Evolutionary conservation across 2,888 invertebrate genomes (phyloP), one percentile per base, ranked within the genome.

Genomic region (Seladonia tumulorum): DNA sequence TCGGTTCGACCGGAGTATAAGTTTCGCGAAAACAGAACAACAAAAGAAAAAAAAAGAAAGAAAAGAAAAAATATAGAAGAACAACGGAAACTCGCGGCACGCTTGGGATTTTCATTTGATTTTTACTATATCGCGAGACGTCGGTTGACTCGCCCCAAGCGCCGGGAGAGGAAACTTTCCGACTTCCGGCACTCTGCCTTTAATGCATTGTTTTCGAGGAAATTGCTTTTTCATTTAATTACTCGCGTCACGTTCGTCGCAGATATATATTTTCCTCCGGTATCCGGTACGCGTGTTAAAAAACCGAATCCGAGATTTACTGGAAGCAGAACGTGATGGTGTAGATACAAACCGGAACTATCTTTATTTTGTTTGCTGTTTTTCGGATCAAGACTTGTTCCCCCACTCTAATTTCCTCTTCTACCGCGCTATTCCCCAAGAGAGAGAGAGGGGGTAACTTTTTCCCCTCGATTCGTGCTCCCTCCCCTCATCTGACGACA

Each of bases 1-100:
- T 72, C 71, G 42, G 79, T 60, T 80, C 71, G 70, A 68, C 53
- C 18, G 22, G 81, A 57, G 66, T 72, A 29, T 75, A 70, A 80
- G 79, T 80, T 87, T 80, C 68, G 57, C 42, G 42, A 49, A 81
- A 75, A 89, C 83, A 89, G 63, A 85, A n/a, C n/a, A n/a, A n/a
- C n/a, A n/a, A n/a, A n/a, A n/a, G n/a, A n/a, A n/a, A n/a, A n/a
- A n/a, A n/a, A n/a, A n/a, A n/a, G n/a, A n/a, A n/a, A n/a, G n/a
- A n/a, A n/a, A n/a, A 29, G 8, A 7, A 16, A n/a, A n/a, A 7
- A 14, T 35, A 35, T 35, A 5, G 7, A 5, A 60, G 14, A 60
- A 25, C 25, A 25, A 60, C 12, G 16, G 29, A 16, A 29, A 29
- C 18, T 39, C 66, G 22, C 45, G 75, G 75, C 68, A 14, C 70